phyloP scores from a whole-genome alignment of 2,113 vertebrate genomes.

The Spea bombifrons region DNA sequence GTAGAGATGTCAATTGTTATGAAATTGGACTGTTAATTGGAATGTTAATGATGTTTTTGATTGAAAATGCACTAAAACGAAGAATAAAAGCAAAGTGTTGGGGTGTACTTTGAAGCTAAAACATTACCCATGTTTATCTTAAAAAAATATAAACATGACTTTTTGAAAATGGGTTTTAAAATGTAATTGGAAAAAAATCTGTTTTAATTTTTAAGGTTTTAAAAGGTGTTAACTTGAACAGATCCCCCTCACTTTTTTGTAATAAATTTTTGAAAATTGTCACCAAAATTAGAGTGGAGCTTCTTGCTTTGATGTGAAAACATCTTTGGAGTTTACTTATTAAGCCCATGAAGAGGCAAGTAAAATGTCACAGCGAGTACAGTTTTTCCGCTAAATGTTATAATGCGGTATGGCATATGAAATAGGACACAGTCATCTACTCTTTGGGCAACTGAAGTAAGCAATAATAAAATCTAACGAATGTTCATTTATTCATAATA shows the following conservation, averaged over 20 bases:
- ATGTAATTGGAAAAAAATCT: no score
- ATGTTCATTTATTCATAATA: conserved; percentile 22
- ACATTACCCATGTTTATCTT: no score
- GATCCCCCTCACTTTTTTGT: no score
- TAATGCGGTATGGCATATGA: conserved; percentile 29
- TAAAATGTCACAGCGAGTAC: conserved; percentile 24
- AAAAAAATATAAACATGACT: no score
- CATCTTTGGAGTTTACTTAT: conserved; percentile 44
- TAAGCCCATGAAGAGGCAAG: conserved; percentile 33
- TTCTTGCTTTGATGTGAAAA: conserved; percentile 47
- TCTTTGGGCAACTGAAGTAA: conserved; percentile 28
- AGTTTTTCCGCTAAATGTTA: not conserved
- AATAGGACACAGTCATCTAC: conserved; percentile 29
- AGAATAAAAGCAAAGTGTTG: not conserved
- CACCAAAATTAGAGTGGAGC: conserved; percentile 33
- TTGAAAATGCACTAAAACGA: not conserved
- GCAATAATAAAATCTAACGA: conserved; percentile 3
- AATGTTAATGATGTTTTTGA: not conserved
- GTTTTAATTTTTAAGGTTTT: no score
- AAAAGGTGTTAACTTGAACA: no score
- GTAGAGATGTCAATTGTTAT: not conserved
- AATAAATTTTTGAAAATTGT: conserved; percentile 1
- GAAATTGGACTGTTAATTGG: not conserved
- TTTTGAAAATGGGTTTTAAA: no score
- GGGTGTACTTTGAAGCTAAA: not conserved